Evolutionary conservation across 2,113 vertebrate genomes (phyloP).

Genomic region (Taurulus bubalis): DNA sequence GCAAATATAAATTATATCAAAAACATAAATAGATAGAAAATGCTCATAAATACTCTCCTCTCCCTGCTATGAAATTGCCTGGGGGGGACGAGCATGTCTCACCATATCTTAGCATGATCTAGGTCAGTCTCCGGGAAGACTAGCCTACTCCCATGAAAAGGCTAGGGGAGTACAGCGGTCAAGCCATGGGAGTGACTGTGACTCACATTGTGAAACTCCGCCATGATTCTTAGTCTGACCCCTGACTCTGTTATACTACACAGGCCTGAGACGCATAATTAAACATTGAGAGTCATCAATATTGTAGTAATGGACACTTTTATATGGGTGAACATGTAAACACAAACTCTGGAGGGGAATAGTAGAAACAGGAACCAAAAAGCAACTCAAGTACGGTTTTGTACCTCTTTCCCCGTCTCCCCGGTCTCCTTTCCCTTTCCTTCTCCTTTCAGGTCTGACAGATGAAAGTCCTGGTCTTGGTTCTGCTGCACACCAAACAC

Average conservation of each 20-base stretch:
- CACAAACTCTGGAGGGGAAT: not conserved
- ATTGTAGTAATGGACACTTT: not conserved
- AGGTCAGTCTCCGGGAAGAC: constrained; percentile 68
- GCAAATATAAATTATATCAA: constrained; percentile 3
- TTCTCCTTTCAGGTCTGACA: constrained; percentile 54
- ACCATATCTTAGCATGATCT: constrained; percentile 67
- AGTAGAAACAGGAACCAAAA: not conserved
- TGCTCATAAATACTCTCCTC: constrained; percentile 10
- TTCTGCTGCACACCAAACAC: constrained; percentile 95
- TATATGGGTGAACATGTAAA: not conserved
- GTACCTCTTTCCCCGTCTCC: constrained; percentile 88
- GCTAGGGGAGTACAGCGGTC: constrained; percentile 22
- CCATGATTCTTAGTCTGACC: constrained; percentile 7
- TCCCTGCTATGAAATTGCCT: constrained; percentile 50
- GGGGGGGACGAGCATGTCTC: constrained; percentile 51
- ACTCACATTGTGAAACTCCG: constrained; percentile 49
- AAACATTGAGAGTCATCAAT: not conserved
- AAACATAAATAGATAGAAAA: constrained; percentile 10
- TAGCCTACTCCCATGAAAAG: constrained; percentile 45
- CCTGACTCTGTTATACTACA: constrained; percentile 11
- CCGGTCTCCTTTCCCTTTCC: constrained; percentile 83
- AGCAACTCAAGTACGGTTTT: not conserved
- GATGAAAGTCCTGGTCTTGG: constrained; percentile 72
- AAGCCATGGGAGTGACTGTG: constrained; percentile 50
- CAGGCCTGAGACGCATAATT: not conserved